Percentiles rank a stretch among this genome's conserved stretches.
These are phyloP conservation scores for Bombus sibiricus DNA, from an alignment of 1,140 invertebrate genomes.

Conservation along the genomic window DNA sequence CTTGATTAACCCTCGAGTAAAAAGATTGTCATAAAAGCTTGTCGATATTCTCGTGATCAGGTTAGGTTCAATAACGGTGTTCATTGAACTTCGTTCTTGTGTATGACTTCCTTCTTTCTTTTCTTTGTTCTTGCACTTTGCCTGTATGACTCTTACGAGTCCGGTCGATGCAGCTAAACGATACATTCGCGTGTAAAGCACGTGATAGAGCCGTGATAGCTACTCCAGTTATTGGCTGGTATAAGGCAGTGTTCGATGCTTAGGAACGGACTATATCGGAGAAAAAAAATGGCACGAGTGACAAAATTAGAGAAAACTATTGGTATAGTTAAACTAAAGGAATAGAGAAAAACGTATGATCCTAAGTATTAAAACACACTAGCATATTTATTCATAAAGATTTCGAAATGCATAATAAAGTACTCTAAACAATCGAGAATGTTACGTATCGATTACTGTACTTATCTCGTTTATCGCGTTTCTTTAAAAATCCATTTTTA, in stretches of 20 bases:
- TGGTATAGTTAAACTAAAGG: background rate
- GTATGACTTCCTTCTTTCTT: background rate
- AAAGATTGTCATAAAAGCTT: conserved; percentile 21
- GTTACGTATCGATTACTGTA: background rate
- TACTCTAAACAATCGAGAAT: background rate
- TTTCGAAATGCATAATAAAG: background rate
- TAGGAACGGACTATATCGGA: no score
- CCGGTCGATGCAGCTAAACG: background rate
- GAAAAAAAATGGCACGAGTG: no score
- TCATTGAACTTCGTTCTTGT: background rate
- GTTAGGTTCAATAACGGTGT: background rate
- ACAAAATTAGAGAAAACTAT: background rate
- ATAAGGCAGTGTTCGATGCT: no score
- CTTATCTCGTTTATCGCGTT: background rate
- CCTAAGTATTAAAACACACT: background rate
- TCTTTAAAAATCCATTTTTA: background rate
- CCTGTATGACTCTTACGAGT: background rate
- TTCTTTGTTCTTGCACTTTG: background rate
- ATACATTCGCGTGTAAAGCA: background rate
- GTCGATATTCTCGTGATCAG: background rate
- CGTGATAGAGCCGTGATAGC: background rate
- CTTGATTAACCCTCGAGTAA: background rate
- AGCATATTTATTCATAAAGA: background rate
- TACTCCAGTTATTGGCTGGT: no score
- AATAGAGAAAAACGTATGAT: no score